Evolutionary conservation across 2,113 vertebrate species (phyloP), one percentile per base, ranked within the genome.

Genomic region (Poecilia latipinna): DNA sequence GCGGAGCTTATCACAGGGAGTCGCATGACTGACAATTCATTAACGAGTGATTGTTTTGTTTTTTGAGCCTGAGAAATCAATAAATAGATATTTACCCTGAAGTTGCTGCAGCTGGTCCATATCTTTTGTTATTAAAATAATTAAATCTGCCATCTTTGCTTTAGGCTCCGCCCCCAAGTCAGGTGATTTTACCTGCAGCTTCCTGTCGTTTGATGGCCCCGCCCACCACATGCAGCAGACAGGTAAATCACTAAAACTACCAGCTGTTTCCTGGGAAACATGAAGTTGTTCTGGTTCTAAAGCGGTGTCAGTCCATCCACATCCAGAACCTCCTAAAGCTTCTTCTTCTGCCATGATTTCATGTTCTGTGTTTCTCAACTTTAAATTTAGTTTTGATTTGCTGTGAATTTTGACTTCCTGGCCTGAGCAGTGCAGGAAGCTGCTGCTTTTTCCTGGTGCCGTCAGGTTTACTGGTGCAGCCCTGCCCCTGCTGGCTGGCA

Each of bases 111-210:
- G 15, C 5, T 54, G 51, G 51, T 54, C 24, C 15, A 24, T 51
- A 8, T 54, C 22, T 54, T 44, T 42, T 12, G 2, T 15, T 13
- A 12, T 42, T 4, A 24, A 33, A 28, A 8, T 32, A 32, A 64
- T 19, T n/a, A 24, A 61, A 28, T 8, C 1, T 32, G 17, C 17
- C 29, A 32, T 32, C 10, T 61, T 15, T 65, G 1, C 0, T 48
- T 78, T 63, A 97, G 96, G 96, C 96, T 0, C 90, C 95, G 65
- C 91, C 95, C 1, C 94, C 94, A 0, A 88, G 94, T 57, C 94
- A 93, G 61, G 93, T 95, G 74, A 92, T 95, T 10, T 93, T 94
- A 0, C 87, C 93, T 0, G 93, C 94, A 78, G 89, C 93, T 77
- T 88, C 94, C 77, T 95, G 95, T 80, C 95, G 89, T 72, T 95